These are phyloP conservation scores for Sarcophaga bullata DNA, from an alignment of 1,140 invertebrate genomes.

Conservation along the genomic window DNA sequence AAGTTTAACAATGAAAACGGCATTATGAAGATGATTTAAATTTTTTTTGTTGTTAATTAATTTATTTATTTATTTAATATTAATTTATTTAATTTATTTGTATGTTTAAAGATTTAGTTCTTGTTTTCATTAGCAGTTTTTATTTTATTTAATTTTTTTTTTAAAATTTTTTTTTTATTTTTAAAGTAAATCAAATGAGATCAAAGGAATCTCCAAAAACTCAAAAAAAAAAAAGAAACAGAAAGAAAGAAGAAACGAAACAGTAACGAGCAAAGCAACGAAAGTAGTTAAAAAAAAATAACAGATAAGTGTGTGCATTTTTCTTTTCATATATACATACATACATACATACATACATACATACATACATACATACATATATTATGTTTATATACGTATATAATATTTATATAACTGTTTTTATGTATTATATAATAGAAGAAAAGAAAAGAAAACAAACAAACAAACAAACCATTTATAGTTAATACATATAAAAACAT, in stretches of 20 bases:
- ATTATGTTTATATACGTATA: slow-evolving; percentile 3
- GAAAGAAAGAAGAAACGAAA: not conserved
- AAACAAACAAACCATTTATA: slow-evolving; percentile 10
- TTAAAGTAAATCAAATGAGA: slow-evolving; percentile 23
- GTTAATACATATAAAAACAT: slow-evolving; percentile 23
- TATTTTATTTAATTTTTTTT: not conserved
- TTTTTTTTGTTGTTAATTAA: slow-evolving; percentile 33
- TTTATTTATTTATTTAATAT: slow-evolving; percentile 32
- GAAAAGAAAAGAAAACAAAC: no score
- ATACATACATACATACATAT: not conserved
- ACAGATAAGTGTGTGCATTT: slow-evolving; percentile 36
- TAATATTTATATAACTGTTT: slow-evolving; percentile 41
- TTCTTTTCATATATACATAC: not conserved
- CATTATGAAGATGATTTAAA: not conserved
- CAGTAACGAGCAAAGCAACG: slow-evolving; percentile 17
- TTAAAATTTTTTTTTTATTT: not conserved
- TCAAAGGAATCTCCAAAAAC: slow-evolving; percentile 35
- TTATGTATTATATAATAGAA: slow-evolving; percentile 35
- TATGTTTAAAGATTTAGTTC: not conserved
- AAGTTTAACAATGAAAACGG: slow-evolving; percentile 22
- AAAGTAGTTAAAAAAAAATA: slow-evolving; percentile 26
- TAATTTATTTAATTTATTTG: slow-evolving; percentile 43
- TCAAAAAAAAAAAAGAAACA: slow-evolving; percentile 26
- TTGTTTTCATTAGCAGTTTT: no score
- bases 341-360: no score